A percentile compares a stretch with the other conserved stretches of the same genome.
phyloP scores from a whole-genome alignment of 2,113 vertebrate species.

The Clarias macrocephalus region DNA sequence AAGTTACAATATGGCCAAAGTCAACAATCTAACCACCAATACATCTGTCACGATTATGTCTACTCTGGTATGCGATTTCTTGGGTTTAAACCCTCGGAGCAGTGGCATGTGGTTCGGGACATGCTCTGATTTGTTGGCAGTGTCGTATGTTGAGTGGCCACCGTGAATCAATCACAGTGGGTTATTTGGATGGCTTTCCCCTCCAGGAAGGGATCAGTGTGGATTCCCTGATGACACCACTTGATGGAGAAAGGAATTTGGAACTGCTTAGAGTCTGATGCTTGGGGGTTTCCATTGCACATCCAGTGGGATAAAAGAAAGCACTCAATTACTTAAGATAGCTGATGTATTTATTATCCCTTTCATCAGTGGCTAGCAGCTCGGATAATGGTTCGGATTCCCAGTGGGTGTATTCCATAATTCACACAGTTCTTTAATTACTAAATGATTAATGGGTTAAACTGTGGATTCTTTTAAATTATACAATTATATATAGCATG shows the following conservation, averaged over 20 bases:
- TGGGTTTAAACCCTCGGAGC: not conserved
- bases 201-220: conserved; percentile 5
- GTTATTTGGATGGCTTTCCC: not conserved
- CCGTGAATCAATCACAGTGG: not conserved
- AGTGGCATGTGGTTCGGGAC: not conserved
- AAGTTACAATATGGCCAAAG: not conserved
- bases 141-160: not conserved
- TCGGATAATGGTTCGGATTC: not conserved
- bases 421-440: not conserved
- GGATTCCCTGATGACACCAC: not conserved
- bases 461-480: not conserved
- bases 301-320: not conserved
- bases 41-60: not conserved
- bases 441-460: not conserved
- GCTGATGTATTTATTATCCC: not conserved
- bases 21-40: not conserved
- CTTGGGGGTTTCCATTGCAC: not conserved
- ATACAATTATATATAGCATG: not conserved
- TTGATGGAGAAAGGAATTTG: conserved; percentile 17
- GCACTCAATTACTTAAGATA: not conserved
- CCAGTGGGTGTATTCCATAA: not conserved
- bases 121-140: not conserved
- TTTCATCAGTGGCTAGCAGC: not conserved
- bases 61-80: not conserved
- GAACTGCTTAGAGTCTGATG: not conserved